Evolutionary conservation across 2,888 invertebrate genomes (phyloP), one percentile per base, ranked within the genome.

Genomic region (Apamea monoglypha): DNA sequence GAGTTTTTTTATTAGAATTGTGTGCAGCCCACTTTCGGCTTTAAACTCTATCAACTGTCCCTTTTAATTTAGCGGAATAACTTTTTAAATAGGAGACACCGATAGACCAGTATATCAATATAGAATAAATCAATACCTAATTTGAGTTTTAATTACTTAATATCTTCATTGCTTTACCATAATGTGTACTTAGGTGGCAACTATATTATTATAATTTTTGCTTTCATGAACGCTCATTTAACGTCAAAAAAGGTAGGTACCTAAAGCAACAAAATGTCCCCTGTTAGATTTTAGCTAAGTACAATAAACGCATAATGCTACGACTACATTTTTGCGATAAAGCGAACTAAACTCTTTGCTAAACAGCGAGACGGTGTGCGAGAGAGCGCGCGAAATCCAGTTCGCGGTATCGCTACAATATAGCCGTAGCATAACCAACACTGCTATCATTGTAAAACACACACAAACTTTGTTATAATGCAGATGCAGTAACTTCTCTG

Each of bases 401-500:
- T 25, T 64, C 21, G 64, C 1, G 36, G 1, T 64, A 36, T 36
- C 21, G 21, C 69, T 14, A 21, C 29, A 71, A 40, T 59, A 25
- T 59, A 59, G 12, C 64, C n/a, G 59, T 7, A 59, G n/a, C 71
- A 59, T 32, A 29, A 36, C 53, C 53, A 74, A 53, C n/a, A 59
- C 32, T 16, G 59, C 29, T 61, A 44, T 40, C 53, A 67, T 50
- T 66, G 25, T 67, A 50, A 53, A 53, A 29, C 59, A 61, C 69
- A 36, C 44, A 16, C 50, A 56, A 77, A 63, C 82, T 67, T 61
- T 44, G 29, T 67, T 71, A 50, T 81, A 76, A 61, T 82, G 77
- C 66, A 71, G 70, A 82, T 82, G 82, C 61, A 81, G 29, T 76
- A 70, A 81, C 66, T 71, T 71, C 12, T 29, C 53, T 40, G 21